Percentiles rank a stretch among this genome's conserved stretches.
Evolutionary conservation across 2,113 vertebrate species (phyloP).

Genomic region (Ciconia maguari): DNA sequence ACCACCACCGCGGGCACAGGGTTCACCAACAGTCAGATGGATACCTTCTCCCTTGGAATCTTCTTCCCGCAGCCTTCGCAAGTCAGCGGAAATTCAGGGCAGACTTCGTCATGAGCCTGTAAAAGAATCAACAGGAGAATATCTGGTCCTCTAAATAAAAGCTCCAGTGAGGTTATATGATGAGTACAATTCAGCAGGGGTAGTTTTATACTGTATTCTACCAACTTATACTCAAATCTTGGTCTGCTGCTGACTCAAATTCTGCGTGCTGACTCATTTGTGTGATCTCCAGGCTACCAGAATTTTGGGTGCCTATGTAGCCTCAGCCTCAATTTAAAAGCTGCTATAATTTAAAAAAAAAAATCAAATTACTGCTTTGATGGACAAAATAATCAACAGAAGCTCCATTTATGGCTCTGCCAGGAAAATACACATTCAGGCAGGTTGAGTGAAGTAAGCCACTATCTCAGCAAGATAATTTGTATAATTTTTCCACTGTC

Average conservation of each 20-base stretch:
- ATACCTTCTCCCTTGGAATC: conserved; percentile 87
- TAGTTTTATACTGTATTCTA: neutral
- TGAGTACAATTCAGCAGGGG: neutral
- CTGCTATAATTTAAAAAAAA: neutral
- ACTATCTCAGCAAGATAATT: neutral
- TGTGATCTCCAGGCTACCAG: neutral
- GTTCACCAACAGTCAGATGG: accelerated
- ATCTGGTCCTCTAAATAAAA: neutral
- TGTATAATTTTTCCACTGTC: neutral
- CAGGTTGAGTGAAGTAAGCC: neutral
- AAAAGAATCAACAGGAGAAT: neutral
- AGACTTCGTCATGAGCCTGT: conserved; percentile 87
- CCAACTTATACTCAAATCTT: neutral
- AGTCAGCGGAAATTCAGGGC: conserved; percentile 84
- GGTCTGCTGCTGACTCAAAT: neutral
- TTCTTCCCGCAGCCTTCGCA: conserved; percentile 90
- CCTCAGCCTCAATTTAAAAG: neutral
- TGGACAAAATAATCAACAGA: neutral
- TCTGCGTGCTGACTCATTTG: neutral
- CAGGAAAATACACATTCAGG: neutral
- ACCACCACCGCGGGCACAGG: accelerated
- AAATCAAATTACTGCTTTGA: neutral
- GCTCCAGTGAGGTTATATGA: neutral
- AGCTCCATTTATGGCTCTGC: neutral
- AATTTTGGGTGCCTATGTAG: neutral